Percentiles rank a stretch among this genome's conserved stretches.
Evolutionary conservation across 2,888 invertebrate species (phyloP).

Genomic region (Craniophora ligustri): DNA sequence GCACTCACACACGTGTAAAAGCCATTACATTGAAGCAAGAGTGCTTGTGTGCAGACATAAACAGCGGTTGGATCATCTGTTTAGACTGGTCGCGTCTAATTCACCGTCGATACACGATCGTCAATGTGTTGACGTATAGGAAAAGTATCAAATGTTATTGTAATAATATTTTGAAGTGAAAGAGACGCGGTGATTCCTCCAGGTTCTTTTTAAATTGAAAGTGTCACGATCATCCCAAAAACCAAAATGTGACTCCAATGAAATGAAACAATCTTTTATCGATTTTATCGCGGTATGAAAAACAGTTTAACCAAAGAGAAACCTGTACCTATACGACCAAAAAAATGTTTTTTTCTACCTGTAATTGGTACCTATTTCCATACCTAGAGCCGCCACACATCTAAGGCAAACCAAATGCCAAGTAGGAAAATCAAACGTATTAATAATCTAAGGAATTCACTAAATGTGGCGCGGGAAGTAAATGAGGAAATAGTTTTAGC

Average conservation of each 20-base stretch:
- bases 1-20: background rate
- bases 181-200: too few relatives aligned
- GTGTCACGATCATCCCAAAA: too few relatives aligned
- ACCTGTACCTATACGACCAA: too few relatives aligned
- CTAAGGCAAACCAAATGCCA: background rate
- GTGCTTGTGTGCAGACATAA: slow-evolving; percentile 21
- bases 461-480: slow-evolving; percentile 11
- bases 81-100: slow-evolving; percentile 36
- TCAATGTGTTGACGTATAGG: slow-evolving; percentile 13
- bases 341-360: too few relatives aligned
- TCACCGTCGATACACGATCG: slow-evolving; percentile 7
- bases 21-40: slow-evolving; percentile 16
- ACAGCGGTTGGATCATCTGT: slow-evolving; percentile 28
- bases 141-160: background rate
- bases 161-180: background rate
- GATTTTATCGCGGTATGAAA: too few relatives aligned
- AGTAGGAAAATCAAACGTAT: slow-evolving; percentile 13
- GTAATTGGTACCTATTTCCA: too few relatives aligned
- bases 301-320: too few relatives aligned
- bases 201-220: too few relatives aligned
- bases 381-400: too few relatives aligned
- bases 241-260: too few relatives aligned
- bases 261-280: too few relatives aligned
- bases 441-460: slow-evolving; percentile 18
- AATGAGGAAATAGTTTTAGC: slow-evolving; percentile 15